These are phyloP conservation scores for Leuciscus waleckii DNA, from an alignment of 2,797 vertebrate genomes.

Conservation along the genomic window DNA sequence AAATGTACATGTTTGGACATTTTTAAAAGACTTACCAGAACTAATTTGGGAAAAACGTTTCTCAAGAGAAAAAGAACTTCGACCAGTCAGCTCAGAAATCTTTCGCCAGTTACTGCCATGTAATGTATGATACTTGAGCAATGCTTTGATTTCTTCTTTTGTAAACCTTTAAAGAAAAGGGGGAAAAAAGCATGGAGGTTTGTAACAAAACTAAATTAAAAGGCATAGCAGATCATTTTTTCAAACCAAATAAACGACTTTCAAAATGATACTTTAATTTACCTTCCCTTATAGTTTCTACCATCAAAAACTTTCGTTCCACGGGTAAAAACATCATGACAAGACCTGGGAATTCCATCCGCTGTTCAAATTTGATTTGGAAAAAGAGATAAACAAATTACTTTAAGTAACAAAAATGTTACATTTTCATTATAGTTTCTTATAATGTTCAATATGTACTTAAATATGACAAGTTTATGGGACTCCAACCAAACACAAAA, in stretches of 20 bases:
- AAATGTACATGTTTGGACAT: background rate
- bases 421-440: background rate
- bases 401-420: background rate
- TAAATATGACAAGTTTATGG: background rate
- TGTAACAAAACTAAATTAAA: background rate
- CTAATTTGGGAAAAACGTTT: conserved; percentile 68
- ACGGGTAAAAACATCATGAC: conserved; percentile 62
- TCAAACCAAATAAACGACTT: background rate
- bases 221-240: background rate
- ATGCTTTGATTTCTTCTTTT: conserved; percentile 60
- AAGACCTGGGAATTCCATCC: conserved; percentile 71
- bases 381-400: conserved; percentile 3
- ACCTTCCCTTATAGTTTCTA: conserved; percentile 71
- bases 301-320: conserved; percentile 70
- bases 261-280: conserved; percentile 31
- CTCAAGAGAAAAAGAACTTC: conserved; percentile 69
- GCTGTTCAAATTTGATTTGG: conserved; percentile 62
- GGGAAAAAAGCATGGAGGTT: background rate
- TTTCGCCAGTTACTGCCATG: conserved; percentile 75
- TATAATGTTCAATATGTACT: background rate
- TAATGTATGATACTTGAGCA: conserved; percentile 67
- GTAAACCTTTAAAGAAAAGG: conserved; percentile 69
- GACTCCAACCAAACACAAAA: background rate
- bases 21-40: conserved; percentile 49
- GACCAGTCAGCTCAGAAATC: conserved; percentile 72